These are phyloP conservation scores for Tetragonisca angustula DNA, from an alignment of 2,888 invertebrate genomes.

Conservation along the genomic window DNA sequence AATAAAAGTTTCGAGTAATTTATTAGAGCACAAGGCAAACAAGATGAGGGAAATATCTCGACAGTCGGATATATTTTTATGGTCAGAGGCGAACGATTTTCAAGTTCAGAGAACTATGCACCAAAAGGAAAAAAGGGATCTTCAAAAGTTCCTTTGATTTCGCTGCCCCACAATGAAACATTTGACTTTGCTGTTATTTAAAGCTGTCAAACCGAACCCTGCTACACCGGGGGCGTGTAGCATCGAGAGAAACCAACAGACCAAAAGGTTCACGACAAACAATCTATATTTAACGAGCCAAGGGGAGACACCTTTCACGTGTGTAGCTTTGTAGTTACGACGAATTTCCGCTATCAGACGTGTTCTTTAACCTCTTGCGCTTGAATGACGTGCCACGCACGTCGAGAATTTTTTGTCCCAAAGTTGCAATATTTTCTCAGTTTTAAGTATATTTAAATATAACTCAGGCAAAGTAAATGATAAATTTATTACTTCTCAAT, in stretches of 20 bases:
- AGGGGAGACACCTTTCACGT: slow-evolving; percentile 33
- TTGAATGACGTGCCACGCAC: too few species aligned
- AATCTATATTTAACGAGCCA: slow-evolving; percentile 54
- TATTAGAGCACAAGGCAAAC: not conserved
- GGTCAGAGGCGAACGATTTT: not conserved
- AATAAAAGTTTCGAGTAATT: not conserved
- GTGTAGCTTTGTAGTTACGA: not conserved
- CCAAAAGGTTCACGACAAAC: slow-evolving; percentile 47
- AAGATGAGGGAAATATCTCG: not conserved
- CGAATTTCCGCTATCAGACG: slow-evolving; percentile 15
- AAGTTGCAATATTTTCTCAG: too few species aligned
- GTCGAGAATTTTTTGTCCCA: too few species aligned
- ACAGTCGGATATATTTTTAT: not conserved
- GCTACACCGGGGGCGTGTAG: not conserved
- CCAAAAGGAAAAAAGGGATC: not conserved
- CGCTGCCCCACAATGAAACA: slow-evolving; percentile 39
- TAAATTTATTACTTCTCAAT: too few species aligned
- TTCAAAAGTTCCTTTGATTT: slow-evolving; percentile 40
- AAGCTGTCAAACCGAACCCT: slow-evolving; percentile 54
- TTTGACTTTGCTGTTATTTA: slow-evolving; percentile 40
- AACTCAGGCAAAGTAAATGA: too few species aligned
- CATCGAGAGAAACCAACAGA: slow-evolving; percentile 40
- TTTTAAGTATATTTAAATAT: too few species aligned
- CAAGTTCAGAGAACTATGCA: slow-evolving; percentile 24
- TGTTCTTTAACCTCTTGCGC: not conserved